Percentiles rank a stretch among this genome's conserved stretches.
These are phyloP conservation scores for Nephrotoma guestfalica DNA, from an alignment of 2,888 invertebrate species.

Conservation along the genomic window DNA sequence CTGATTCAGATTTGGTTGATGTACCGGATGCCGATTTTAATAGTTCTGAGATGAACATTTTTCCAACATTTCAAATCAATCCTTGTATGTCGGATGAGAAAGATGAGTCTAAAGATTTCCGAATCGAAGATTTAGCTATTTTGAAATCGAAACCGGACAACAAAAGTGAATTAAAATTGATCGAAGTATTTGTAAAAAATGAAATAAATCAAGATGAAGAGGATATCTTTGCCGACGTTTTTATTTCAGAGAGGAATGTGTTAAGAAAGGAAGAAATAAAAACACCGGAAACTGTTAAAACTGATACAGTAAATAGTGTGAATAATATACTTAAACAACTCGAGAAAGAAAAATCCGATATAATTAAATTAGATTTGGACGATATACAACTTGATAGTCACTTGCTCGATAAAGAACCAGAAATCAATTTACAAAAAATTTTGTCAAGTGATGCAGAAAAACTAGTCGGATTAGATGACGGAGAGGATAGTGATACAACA, in stretches of 20 bases:
- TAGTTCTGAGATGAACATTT: slow-evolving; percentile 12
- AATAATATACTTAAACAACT: slow-evolving; percentile 10
- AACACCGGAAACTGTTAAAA: not conserved
- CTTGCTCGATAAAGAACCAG: not conserved
- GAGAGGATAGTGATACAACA: not conserved
- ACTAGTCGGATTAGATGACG: not conserved
- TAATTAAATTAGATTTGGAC: slow-evolving; percentile 10
- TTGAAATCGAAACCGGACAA: not conserved
- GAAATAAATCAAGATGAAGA: slow-evolving; percentile 35
- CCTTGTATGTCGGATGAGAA: not conserved
- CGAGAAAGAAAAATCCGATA: slow-evolving; percentile 9
- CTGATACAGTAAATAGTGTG: not conserved
- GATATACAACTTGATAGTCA: slow-evolving; percentile 1
- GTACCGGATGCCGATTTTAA: slow-evolving; percentile 18
- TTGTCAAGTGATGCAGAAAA: not conserved
- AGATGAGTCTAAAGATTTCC: not conserved
- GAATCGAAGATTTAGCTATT: not conserved
- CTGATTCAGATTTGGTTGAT: slow-evolving; percentile 24
- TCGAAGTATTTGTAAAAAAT: slow-evolving; percentile 35
- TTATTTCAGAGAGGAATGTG: slow-evolving; percentile 20
- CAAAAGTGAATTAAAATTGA: slow-evolving; percentile 11
- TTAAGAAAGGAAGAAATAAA: slow-evolving; percentile 3
- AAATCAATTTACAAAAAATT: not conserved
- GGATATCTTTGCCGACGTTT: slow-evolving; percentile 63
- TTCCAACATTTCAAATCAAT: not conserved